Evolutionary conservation across 30 jellyfish, hydroid and myxozoan genomes (phyloP).

Genomic region (Calvadosia cruxmelitensis): DNA sequence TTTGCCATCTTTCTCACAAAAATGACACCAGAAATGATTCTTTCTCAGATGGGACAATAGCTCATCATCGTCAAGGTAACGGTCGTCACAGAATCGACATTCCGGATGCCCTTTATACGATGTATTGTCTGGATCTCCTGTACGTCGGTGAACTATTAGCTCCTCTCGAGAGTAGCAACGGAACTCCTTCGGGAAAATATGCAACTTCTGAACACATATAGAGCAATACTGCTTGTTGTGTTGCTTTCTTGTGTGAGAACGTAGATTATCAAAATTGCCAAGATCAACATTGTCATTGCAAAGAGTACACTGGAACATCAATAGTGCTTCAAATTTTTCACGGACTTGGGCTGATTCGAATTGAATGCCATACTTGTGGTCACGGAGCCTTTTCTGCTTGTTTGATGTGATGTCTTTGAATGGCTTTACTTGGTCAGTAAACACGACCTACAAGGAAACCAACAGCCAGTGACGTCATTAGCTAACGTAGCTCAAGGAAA

Average conservation of each 20-base stretch:
- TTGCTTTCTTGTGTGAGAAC: conserved; percentile 52
- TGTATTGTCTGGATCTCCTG: conserved; percentile 69
- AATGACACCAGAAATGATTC: conserved; percentile 95
- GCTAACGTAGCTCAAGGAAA: too few species aligned
- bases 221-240: conserved; percentile 75
- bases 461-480: too few species aligned
- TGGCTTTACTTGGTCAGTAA: conserved; percentile 17
- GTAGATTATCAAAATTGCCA: conserved; percentile 32
- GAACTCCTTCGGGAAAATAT: conserved; percentile 60
- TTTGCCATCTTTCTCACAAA: conserved; percentile 92
- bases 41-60: conserved; percentile 64
- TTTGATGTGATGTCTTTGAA: conserved; percentile 23
- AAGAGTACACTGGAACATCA: conserved; percentile 25
- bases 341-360: conserved; percentile 27
- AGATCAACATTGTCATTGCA: conserved; percentile 21
- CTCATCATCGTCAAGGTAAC: conserved; percentile 75
- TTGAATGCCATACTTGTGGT: conserved; percentile 43
- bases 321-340: conserved; percentile 26
- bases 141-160: conserved; percentile 55
- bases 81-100: conserved; percentile 76
- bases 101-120: conserved; percentile 92
- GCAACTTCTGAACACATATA: conserved; percentile 59
- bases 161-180: conserved; percentile 44
- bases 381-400: conserved; percentile 5
- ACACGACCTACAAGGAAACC: conserved; percentile 47